A percentile compares a stretch with the other conserved stretches of the same genome.
Conservation (phyloP, 2,888 invertebrate genomes). For the Ectemnius lituratus region DNA sequence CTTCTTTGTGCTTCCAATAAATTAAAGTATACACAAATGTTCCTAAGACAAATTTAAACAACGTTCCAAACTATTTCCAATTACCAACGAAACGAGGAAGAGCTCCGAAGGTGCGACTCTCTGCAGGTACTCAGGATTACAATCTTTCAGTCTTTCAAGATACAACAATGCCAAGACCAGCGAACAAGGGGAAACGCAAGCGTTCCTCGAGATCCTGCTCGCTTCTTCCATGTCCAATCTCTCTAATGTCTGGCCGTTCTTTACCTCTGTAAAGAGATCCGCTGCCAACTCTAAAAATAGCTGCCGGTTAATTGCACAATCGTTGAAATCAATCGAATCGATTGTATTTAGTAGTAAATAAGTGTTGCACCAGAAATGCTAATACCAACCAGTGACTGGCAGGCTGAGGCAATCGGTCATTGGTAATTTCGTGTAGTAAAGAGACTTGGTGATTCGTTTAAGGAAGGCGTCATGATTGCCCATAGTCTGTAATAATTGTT, state of each 20-base stretch:
- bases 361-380: not conserved
- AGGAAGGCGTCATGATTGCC: conserved; percentile 88
- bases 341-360: not conserved
- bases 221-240: conserved; percentile 88
- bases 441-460: conserved; percentile 90
- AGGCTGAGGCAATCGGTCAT: conserved; percentile 85
- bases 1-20: no score
- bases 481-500: conserved; percentile 79
- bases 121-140: conserved; percentile 90
- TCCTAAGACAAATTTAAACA: no score
- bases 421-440: conserved; percentile 92
- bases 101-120: conserved; percentile 93
- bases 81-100: conserved; percentile 93
- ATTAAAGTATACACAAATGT: no score
- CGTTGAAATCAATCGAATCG: not conserved
- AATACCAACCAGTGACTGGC: conserved; percentile 87
- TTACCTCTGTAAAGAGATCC: conserved; percentile 88
- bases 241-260: conserved; percentile 87
- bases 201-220: conserved; percentile 86
- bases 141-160: conserved; percentile 90
- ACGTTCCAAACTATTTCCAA: no score
- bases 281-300: conserved; percentile 86
- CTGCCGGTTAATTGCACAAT: conserved; percentile 26
- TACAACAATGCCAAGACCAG: conserved; percentile 95
- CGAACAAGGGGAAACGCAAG: conserved; percentile 94